phyloP scores from a whole-genome alignment of 2,797 vertebrate species.

The Acanthiza pusilla region DNA sequence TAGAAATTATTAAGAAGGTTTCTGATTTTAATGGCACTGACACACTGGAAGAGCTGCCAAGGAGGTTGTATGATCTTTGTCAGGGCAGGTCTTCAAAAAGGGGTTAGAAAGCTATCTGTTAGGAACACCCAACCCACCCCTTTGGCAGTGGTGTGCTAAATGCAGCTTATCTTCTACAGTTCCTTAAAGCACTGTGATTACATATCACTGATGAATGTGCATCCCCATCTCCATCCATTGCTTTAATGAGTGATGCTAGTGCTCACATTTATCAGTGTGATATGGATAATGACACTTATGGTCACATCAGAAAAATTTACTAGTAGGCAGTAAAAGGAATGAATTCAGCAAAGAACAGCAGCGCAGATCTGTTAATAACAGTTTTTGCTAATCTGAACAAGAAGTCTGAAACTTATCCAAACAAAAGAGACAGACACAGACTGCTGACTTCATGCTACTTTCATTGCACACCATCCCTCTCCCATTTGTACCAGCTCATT shows the following conservation, averaged over 20 bases:
- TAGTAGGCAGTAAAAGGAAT: not conserved
- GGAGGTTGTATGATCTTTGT: fast-evolving
- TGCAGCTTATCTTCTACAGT: not conserved
- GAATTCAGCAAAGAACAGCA: not conserved
- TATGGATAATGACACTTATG: not conserved
- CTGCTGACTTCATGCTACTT: not conserved
- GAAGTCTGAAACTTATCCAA: not conserved
- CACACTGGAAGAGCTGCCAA: not conserved
- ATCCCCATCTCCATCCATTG: not conserved
- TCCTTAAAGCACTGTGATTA: not conserved
- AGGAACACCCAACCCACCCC: not conserved
- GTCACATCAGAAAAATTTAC: not conserved
- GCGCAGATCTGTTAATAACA: not conserved
- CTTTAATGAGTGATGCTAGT: not conserved
- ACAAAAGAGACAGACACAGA: not conserved
- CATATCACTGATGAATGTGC: not conserved
- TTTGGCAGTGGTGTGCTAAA: not conserved
- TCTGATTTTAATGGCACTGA: not conserved
- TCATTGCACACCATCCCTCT: not conserved
- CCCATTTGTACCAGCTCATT: not conserved
- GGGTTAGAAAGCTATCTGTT: not conserved
- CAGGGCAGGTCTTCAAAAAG: not conserved
- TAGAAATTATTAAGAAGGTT: not conserved
- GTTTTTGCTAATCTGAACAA: not conserved
- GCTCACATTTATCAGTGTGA: not conserved